Base-by-base conservation (phyloP, 2,113 vertebrate species). In the Melanerpes formicivorus region DNA sequence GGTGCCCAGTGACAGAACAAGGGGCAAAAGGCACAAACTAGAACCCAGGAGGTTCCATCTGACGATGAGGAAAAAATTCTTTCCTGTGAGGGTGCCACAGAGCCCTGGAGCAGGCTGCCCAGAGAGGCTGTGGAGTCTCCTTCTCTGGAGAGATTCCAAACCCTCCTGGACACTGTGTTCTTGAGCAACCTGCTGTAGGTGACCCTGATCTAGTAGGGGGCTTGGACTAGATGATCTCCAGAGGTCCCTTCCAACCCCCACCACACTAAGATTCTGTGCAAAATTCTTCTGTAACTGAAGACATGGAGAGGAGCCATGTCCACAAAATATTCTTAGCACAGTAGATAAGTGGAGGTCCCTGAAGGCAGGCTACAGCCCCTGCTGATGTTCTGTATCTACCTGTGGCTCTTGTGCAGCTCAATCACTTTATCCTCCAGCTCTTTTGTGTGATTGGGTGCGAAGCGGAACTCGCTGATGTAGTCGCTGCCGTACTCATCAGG, bases 351-450 rank as follows among this genome's bases (percentile, higher is more conserved):
- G 70, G 8, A 0, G 2, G 32, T 3, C 55, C 34, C 32, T 18
- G 17, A 63, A 19, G 5, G 23, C 22, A 67, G 29, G 22, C 3
- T 5, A 3, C 23, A 64, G 7, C 32, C 15, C 5, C 16, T 13
- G 5, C 5, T 6, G 25, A 26, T 6, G n/a, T 30, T n/a, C 25
- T 67, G 27, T 12, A 80, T 98, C 93, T 14, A 99, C 99, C 99
- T 99, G 97, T 99, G 98, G 95, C 97, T 99, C 97, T 99, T 99
- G 98, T 99, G 99, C 63, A 99, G 98, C 80, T 99, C 99, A 2
- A 99, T 98, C 75, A 99, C 98, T 83, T 99, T 99, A 59, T 99
- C 99, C 96, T 99, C 99, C 46, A 99, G 97, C 93, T 99, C 99
- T 84, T 98, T 99, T 3, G 99, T 99, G 96, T 99, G 99, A 92